Percentiles rank a stretch among this genome's conserved stretches.
These are phyloP conservation scores for Dryas iulia DNA, from an alignment of 1,140 invertebrate species.

Conservation along the genomic window DNA sequence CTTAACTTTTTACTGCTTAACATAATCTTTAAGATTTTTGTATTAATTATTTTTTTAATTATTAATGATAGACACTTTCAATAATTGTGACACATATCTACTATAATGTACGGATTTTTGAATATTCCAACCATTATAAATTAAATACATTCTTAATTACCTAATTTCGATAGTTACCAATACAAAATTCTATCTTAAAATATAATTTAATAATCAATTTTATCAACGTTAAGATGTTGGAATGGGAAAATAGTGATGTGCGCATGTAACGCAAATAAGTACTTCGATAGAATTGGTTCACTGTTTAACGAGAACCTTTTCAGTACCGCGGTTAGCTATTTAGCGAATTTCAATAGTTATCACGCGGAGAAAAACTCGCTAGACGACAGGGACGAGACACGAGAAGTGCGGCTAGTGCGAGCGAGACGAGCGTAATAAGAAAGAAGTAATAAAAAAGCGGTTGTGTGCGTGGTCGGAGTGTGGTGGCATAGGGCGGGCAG, in stretches of 20 bases:
- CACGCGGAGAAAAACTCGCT: constrained; percentile 74
- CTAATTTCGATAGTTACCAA: not conserved
- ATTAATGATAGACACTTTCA: too few relatives aligned
- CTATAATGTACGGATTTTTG: too few relatives aligned
- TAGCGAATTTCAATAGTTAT: constrained; percentile 80
- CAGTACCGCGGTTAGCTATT: constrained; percentile 74
- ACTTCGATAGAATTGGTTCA: constrained; percentile 71
- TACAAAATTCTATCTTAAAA: not conserved
- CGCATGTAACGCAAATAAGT: constrained; percentile 70
- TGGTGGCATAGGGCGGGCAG: constrained; percentile 74
- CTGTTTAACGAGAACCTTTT: constrained; percentile 77
- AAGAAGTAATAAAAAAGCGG: constrained; percentile 78
- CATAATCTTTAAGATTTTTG: too few relatives aligned
- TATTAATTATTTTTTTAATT: too few relatives aligned
- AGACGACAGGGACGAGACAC: constrained; percentile 49
- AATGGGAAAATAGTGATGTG: constrained; percentile 64
- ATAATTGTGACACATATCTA: too few relatives aligned
- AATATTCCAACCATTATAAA: too few relatives aligned
- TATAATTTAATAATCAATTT: not conserved
- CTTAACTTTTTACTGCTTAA: too few relatives aligned
- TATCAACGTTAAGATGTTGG: constrained; percentile 18
- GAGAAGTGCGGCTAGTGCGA: constrained; percentile 42
- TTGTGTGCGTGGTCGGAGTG: constrained; percentile 75
- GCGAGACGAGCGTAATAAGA: constrained; percentile 61
- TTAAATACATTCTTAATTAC: too few relatives aligned